Evolutionary conservation across 2,888 invertebrate species (phyloP).

Genomic region (Molorchus minor): DNA sequence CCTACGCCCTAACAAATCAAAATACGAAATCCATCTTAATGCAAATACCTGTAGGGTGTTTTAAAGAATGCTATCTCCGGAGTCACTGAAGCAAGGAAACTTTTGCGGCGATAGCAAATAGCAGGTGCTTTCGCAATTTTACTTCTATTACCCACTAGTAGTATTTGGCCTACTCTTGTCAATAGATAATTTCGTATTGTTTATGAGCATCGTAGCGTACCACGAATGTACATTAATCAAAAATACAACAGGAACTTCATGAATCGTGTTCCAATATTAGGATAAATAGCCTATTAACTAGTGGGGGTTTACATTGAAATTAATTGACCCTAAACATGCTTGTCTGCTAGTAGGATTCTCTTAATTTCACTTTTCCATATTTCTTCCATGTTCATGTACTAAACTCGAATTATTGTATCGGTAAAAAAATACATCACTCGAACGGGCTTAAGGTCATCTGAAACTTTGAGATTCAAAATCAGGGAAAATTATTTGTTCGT

Average conservation of each 20-base stretch:
- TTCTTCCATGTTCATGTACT: too few species aligned
- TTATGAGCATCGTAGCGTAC: constrained; percentile 44
- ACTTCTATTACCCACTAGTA: constrained; percentile 46
- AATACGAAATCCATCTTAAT: constrained; percentile 22
- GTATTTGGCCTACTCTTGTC: constrained; percentile 53
- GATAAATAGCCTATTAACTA: constrained; percentile 38
- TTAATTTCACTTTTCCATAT: too few species aligned
- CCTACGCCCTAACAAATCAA: constrained; percentile 33
- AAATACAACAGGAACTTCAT: constrained; percentile 43
- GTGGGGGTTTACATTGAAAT: constrained; percentile 12
- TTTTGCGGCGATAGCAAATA: constrained; percentile 28
- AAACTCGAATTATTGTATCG: too few species aligned
- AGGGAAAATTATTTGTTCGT: too few species aligned
- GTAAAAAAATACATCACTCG: too few species aligned
- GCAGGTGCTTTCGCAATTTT: constrained; percentile 40
- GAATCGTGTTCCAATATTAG: constrained; percentile 33
- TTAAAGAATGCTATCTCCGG: constrained; percentile 32
- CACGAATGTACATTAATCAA: constrained; percentile 50
- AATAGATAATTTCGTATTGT: constrained; percentile 55
- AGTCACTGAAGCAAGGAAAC: constrained; percentile 34
- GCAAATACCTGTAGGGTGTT: constrained; percentile 14
- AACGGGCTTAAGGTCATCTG: too few species aligned
- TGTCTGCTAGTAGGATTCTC: too few species aligned
- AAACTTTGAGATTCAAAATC: too few species aligned
- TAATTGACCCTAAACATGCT: too few species aligned